phyloP scores from a whole-genome alignment of 2,113 vertebrate genomes.

The Epinephelus cyanopodus region DNA sequence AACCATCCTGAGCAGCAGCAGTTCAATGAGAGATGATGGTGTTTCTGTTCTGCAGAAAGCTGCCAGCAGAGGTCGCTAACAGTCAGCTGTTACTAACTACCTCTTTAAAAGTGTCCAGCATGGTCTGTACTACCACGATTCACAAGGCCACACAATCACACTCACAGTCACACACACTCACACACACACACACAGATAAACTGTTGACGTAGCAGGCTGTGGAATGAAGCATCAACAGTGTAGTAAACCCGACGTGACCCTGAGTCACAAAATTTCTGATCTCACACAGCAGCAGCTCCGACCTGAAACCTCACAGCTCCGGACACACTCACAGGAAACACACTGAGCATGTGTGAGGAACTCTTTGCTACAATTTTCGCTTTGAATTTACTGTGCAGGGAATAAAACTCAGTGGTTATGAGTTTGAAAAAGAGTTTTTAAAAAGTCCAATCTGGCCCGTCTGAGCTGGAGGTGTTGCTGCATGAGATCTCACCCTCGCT shows the following conservation, averaged over 20 bases:
- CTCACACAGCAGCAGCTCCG: slow-evolving; percentile 21
- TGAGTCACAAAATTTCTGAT: slow-evolving; percentile 31
- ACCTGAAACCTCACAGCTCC: neutral
- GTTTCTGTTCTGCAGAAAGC: neutral
- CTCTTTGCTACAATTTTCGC: neutral
- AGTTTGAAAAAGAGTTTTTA: neutral
- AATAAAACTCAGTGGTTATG: neutral
- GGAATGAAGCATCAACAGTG: slow-evolving; percentile 43
- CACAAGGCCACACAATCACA: neutral
- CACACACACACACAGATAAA: slow-evolving; percentile 13
- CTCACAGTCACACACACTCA: neutral
- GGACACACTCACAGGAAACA: neutral
- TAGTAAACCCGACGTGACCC: slow-evolving; percentile 39
- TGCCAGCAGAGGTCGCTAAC: neutral
- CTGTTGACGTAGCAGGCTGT: slow-evolving; percentile 35
- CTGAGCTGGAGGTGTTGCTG: neutral
- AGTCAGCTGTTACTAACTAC: neutral
- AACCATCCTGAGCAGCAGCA: neutral
- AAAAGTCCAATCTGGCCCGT: neutral
- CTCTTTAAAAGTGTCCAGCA: slow-evolving; percentile 12
- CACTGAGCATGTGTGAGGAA: neutral
- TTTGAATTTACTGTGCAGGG: neutral
- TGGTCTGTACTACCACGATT: neutral
- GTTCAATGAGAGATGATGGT: neutral
- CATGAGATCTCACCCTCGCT: neutral